Percentiles rank a stretch among this genome's conserved stretches.
These are phyloP conservation scores for Stenoptilia bipunctidactyla DNA, from an alignment of 2,888 invertebrate species.

Conservation along the genomic window DNA sequence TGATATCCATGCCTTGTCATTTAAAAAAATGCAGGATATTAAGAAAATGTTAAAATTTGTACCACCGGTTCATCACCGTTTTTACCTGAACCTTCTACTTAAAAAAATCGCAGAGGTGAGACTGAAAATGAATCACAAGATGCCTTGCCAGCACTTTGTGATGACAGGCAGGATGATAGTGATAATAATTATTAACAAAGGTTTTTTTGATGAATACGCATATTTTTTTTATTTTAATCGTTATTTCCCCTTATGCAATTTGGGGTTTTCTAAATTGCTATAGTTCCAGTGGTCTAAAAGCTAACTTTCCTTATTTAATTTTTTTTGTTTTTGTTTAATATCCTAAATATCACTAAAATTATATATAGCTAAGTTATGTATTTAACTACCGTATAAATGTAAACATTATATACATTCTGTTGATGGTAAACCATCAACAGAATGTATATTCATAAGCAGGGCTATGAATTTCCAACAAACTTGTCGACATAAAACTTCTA, in stretches of 20 bases:
- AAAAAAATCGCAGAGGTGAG: slow-evolving; percentile 4
- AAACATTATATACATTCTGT: too few relatives aligned
- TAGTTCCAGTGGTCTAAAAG: background rate
- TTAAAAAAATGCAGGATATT: slow-evolving; percentile 6
- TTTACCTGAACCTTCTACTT: slow-evolving; percentile 5
- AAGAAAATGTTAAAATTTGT: slow-evolving; percentile 6
- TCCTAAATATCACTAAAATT: background rate
- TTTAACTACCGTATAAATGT: too few relatives aligned
- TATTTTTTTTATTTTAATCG: background rate
- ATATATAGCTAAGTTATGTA: background rate
- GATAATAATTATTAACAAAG: background rate
- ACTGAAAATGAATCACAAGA: slow-evolving; percentile 2
- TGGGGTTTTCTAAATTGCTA: background rate
- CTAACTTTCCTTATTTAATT: background rate
- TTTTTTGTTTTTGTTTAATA: background rate
- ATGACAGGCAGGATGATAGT: background rate
- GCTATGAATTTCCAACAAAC: too few relatives aligned
- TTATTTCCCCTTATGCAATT: background rate
- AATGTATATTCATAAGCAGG: too few relatives aligned
- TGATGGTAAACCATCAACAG: too few relatives aligned
- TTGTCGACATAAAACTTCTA: too few relatives aligned
- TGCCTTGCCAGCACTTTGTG: background rate
- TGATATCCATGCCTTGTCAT: slow-evolving; percentile 4
- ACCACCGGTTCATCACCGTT: slow-evolving; percentile 5
- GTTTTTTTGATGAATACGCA: background rate